A percentile compares a stretch with the other conserved stretches of the same genome.
phyloP scores from a whole-genome alignment of 2,797 vertebrate species.

The Xyrichtys novacula region DNA sequence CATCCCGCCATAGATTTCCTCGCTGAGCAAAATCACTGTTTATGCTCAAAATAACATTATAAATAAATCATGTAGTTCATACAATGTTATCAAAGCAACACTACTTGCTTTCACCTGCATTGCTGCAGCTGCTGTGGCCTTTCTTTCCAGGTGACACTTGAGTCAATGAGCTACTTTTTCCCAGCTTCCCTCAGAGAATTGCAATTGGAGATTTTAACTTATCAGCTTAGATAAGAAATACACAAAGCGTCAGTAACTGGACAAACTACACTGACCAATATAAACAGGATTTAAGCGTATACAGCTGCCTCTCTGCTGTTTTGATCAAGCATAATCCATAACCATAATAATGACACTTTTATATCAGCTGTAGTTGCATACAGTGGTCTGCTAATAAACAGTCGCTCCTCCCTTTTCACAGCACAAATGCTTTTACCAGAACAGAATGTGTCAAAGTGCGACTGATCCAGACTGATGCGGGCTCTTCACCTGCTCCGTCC shows the following conservation, averaged over 20 bases:
- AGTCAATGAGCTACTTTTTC: conserved; percentile 20
- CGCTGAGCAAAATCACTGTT: conserved; percentile 10
- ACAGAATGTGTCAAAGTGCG: too few species aligned
- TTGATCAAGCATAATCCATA: too few species aligned
- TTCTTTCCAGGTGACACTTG: conserved; percentile 5
- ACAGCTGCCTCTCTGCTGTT: too few species aligned
- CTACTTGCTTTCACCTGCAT: conserved; percentile 18
- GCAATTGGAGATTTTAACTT: neutral
- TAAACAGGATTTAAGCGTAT: neutral
- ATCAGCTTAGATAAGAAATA: conserved; percentile 2
- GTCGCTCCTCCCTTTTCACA: too few species aligned
- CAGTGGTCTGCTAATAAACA: too few species aligned
- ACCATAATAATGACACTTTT: too few species aligned
- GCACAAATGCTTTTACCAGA: too few species aligned
- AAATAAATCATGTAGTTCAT: neutral
- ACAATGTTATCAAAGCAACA: conserved; percentile 18
- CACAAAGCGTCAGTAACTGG: neutral
- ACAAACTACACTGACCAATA: neutral
- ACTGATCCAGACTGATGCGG: too few species aligned
- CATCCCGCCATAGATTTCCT: conserved; percentile 8
- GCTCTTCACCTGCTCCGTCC: too few species aligned
- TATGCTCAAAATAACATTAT: neutral
- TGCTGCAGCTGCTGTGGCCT: conserved; percentile 23
- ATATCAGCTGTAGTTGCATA: too few species aligned
- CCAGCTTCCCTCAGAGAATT: too few species aligned